phyloP scores from a whole-genome alignment of 2,113 vertebrate species.

The Eulemur rufifrons region DNA sequence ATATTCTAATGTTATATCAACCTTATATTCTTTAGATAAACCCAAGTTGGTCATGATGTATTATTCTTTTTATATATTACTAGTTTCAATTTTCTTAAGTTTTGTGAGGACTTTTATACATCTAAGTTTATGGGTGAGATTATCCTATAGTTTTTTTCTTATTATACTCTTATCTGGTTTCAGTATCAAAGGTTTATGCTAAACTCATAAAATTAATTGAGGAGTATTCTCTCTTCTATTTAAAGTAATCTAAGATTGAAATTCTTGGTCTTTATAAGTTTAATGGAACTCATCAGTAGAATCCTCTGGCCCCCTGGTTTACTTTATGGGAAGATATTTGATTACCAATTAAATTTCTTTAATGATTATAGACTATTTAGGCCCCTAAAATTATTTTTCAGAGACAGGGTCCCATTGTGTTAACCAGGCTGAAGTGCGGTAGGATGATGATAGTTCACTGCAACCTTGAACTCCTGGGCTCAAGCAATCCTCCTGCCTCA shows the following conservation, averaged over 20 bases:
- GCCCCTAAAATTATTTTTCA: neutral
- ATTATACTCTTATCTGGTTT: neutral
- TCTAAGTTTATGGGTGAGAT: constrained; percentile 4
- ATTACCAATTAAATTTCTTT: constrained; percentile 10
- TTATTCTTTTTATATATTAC: neutral
- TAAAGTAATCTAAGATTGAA: constrained; percentile 44
- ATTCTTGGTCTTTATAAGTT: constrained; percentile 33
- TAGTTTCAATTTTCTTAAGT: neutral
- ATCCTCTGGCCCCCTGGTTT: neutral
- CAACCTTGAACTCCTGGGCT: too few relatives aligned
- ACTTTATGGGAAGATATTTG: neutral
- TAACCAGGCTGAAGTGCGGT: too few relatives aligned
- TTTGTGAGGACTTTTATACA: constrained; percentile 9
- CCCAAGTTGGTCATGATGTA: neutral
- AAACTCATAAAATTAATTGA: neutral
- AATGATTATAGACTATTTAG: neutral
- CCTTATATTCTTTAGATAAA: neutral
- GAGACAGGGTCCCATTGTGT: too few relatives aligned
- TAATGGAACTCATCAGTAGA: neutral
- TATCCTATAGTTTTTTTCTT: constrained; percentile 28
- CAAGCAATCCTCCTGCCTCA: too few relatives aligned
- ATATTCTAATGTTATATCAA: neutral
- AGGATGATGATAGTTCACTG: too few relatives aligned
- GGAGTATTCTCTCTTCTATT: neutral
- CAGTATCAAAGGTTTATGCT: constrained; percentile 15